phyloP scores from a whole-genome alignment of 2,888 invertebrate genomes.

The Sarcophaga variegata region DNA sequence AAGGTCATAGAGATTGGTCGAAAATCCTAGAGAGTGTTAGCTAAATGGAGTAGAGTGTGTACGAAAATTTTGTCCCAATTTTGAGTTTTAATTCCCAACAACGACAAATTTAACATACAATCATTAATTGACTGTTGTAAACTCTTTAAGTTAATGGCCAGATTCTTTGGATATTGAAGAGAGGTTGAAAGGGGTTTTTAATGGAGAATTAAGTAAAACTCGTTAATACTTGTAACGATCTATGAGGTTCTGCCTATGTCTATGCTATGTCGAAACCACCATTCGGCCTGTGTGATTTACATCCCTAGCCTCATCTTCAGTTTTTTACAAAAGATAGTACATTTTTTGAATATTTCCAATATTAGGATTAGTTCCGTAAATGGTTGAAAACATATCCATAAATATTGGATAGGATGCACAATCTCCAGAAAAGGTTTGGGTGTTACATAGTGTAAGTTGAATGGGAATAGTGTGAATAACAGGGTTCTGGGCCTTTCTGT shows the following conservation, averaged over 20 bases:
- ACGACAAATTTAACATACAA: too few species aligned
- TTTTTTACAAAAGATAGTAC: background rate
- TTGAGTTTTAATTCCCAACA: background rate
- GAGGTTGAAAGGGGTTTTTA: conserved; percentile 4
- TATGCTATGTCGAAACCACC: conserved; percentile 17
- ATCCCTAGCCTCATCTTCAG: background rate
- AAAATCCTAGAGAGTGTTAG: background rate
- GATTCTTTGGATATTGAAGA: background rate
- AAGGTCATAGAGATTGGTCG: background rate
- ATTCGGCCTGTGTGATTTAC: background rate
- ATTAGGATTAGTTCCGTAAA: background rate
- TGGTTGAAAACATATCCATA: conserved; percentile 5
- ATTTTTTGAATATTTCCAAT: conserved; percentile 11
- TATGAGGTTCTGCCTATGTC: background rate
- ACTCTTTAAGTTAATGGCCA: background rate
- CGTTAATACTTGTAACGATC: conserved; percentile 20
- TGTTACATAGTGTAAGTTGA: background rate
- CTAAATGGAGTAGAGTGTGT: background rate
- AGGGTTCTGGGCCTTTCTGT: too few species aligned
- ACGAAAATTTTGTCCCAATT: conserved; percentile 9
- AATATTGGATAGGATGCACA: conserved; percentile 17
- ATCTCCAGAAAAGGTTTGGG: background rate
- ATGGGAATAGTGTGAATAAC: too few species aligned
- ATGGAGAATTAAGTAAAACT: conserved; percentile 14
- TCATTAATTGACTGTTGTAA: conserved; percentile 7